phyloP scores from a whole-genome alignment of 2,888 invertebrate species.

The Beris morrisii region DNA sequence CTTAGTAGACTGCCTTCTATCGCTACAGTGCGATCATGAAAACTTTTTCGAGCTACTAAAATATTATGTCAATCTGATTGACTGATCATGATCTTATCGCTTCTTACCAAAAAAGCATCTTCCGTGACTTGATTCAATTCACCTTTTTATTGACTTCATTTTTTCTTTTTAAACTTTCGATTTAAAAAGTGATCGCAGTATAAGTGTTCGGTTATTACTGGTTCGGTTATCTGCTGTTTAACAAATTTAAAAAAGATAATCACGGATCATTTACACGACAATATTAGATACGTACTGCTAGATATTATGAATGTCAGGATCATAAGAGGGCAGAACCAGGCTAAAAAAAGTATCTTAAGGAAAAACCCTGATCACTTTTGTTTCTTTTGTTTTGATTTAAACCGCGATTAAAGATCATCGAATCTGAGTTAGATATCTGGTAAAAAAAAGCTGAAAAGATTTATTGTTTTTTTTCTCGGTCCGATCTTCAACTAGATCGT shows the following conservation, averaged over 20 bases:
- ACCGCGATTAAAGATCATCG: constrained; percentile 25
- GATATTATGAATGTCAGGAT: constrained; percentile 18
- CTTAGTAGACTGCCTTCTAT: constrained; percentile 23
- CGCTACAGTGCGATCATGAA: constrained; percentile 26
- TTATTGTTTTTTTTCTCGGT: constrained; percentile 3
- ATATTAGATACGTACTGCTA: constrained; percentile 17
- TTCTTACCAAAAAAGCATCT: constrained; percentile 13
- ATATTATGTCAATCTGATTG: constrained; percentile 38
- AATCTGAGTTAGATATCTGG: constrained; percentile 18
- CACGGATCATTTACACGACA: constrained; percentile 12
- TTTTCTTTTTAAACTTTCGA: too few species aligned
- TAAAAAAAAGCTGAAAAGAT: constrained; percentile 29
- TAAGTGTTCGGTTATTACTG: neutral
- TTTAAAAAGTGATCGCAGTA: too few species aligned
- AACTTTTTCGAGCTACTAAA: constrained; percentile 34
- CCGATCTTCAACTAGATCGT: constrained; percentile 5
- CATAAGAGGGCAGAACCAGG: constrained; percentile 2
- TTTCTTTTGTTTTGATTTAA: constrained; percentile 29
- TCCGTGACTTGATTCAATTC: constrained; percentile 23
- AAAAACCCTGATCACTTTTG: constrained; percentile 5
- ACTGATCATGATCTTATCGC: constrained; percentile 38
- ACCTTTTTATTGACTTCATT: too few species aligned
- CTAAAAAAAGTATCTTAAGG: neutral
- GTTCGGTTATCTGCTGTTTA: constrained; percentile 5
- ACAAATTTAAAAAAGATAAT: constrained; percentile 26